Base-by-base conservation (phyloP, 2,888 invertebrate species). In the Thereva unica region DNA sequence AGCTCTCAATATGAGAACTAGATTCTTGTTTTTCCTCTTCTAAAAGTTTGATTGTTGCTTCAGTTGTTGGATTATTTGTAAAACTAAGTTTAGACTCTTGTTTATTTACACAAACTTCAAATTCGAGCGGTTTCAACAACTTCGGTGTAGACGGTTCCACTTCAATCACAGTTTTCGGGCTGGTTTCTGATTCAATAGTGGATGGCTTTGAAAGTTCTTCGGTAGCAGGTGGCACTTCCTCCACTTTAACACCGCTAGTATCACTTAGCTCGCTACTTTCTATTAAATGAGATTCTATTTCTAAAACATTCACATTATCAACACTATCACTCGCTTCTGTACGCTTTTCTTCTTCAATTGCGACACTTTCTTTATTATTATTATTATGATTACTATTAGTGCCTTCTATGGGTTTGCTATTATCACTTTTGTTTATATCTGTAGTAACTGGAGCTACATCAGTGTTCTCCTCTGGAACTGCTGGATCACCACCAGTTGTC, bases 251-350 rank as follows among this genome's bases (percentile, higher is more conserved):
- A 34, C 71, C 71, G 56, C 69, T 68, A 35, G 44, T 45, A 50
- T 67, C 71, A 70, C 78, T 77, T 64, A 75, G 73, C 56, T 73
- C 74, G 57, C 72, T 72, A 69, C 77, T 77, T 76, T 80, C 79
- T 66, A 80, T 80, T 38, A 80, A 73, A 73, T 80, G 79, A 69
- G 80, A 80, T 73, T 80, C 79, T 67, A 80, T 76, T 67, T 80
- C 76, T 55, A 78, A 72, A 66, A 79, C 72, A 68, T 75, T 73
- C 2, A 34, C 10, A 41, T 8, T n/a, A 42, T 56, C 61, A 10
- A 10, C 37, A 52, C 38, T 45, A 52, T 57, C 54, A 47, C 10
- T 53, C n/a, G 45, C n/a, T 45, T 35, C 23, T 23, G 23, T 23
- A 23, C 23, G 23, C 10, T 42, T 50, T 35, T 44, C 59, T 4